phyloP scores from a whole-genome alignment of 2,797 vertebrate genomes.

The Pangasius mekongensis region DNA sequence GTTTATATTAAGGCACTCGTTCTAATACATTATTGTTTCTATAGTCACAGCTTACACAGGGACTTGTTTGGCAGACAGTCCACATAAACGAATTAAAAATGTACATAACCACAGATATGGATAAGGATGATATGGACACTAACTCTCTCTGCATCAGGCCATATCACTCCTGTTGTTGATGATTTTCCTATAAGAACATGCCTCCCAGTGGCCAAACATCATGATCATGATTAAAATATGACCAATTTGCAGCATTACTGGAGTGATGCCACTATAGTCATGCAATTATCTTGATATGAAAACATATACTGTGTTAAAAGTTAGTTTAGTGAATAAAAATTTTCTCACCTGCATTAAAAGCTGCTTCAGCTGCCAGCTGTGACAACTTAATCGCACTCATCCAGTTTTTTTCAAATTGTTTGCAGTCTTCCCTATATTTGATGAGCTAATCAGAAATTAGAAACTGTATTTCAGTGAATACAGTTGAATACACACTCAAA shows the following conservation, averaged over 20 bases:
- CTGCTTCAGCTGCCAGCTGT: conserved; percentile 83
- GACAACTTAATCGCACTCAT: conserved; percentile 78
- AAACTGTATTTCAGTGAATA: background rate
- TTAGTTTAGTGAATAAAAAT: background rate
- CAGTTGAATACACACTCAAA: background rate
- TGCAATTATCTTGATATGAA: background rate
- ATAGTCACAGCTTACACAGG: background rate
- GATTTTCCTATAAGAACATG: background rate
- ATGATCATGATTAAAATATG: background rate
- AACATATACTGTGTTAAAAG: background rate
- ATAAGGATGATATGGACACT: background rate
- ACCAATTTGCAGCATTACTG: background rate
- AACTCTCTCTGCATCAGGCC: background rate
- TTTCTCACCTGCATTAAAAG: conserved; percentile 78
- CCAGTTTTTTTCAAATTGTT: conserved; percentile 80
- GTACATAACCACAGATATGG: no score
- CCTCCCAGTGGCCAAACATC: background rate
- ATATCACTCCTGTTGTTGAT: background rate
- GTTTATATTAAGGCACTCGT: background rate
- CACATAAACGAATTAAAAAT: background rate
- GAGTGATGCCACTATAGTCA: background rate
- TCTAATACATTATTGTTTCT: background rate
- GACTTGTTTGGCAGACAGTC: background rate
- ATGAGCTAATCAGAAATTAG: conserved; percentile 70
- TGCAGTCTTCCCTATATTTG: conserved; percentile 73